A percentile compares a stretch with the other conserved stretches of the same genome.
Conservation (phyloP, 1,140 invertebrate genomes). For the Cotesia vestalis region DNA sequence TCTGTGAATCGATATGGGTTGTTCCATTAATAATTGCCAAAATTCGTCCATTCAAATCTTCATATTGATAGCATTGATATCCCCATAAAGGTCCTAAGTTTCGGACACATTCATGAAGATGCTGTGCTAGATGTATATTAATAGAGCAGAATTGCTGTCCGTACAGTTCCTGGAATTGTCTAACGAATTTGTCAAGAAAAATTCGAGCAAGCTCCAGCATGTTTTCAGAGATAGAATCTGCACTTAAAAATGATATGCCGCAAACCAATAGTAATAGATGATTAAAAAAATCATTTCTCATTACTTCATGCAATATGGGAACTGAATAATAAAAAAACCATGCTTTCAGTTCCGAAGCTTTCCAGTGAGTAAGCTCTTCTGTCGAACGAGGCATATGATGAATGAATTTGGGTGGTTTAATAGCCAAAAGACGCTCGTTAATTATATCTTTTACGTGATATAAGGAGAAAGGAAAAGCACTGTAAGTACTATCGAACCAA, state of each 20-base stretch:
- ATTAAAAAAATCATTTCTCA: conserved; percentile 35
- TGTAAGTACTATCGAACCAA: conserved; percentile 31
- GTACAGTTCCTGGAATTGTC: conserved; percentile 40
- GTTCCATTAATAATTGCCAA: conserved; percentile 43
- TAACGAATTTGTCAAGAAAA: conserved; percentile 40
- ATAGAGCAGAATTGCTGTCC: conserved; percentile 41
- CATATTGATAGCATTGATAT: conserved; percentile 42
- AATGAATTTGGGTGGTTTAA: conserved; percentile 43
- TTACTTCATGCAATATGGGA: conserved; percentile 38
- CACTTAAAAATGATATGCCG: conserved; percentile 13
- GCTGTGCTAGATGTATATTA: conserved; percentile 44
- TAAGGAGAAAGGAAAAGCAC: conserved; percentile 29
- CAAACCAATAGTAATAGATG: conserved; percentile 18
- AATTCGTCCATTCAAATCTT: conserved; percentile 44
- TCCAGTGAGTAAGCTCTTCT: conserved; percentile 41
- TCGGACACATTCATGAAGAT: conserved; percentile 40
- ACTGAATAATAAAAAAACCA: conserved; percentile 41
- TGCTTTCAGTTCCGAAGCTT: conserved; percentile 39
- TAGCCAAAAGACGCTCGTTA: conserved; percentile 23
- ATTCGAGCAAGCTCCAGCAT: conserved; percentile 9
- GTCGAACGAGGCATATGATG: conserved; percentile 41
- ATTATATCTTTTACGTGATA: conserved; percentile 25
- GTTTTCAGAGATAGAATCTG: not conserved
- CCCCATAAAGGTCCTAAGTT: conserved; percentile 42
- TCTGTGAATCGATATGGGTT: conserved; percentile 40